Conservation (phyloP, 2,113 vertebrate genomes). For the Henicopernis longicauda region DNA sequence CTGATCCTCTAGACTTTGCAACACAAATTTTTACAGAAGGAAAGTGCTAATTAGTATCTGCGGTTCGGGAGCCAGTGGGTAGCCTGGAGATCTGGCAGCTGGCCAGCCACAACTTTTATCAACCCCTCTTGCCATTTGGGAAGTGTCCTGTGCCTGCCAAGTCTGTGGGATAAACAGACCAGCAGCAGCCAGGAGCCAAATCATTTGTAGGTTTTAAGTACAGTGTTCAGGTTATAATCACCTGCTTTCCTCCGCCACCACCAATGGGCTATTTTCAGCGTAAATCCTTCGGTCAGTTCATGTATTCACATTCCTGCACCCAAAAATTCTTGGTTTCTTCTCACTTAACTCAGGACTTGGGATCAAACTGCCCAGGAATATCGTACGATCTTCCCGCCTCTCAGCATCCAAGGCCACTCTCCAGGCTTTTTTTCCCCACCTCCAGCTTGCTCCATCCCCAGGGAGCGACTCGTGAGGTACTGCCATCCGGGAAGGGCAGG, state of each 20-base stretch:
- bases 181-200: not conserved
- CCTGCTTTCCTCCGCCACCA: not conserved
- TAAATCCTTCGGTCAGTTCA: accelerated
- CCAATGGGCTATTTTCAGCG: accelerated
- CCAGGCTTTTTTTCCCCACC: not conserved
- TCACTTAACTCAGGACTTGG: not conserved
- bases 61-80: not conserved
- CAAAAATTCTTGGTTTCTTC: not conserved
- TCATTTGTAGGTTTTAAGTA: not conserved
- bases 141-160: not conserved
- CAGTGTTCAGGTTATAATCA: not conserved
- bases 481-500: not conserved
- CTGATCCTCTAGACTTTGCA: not conserved
- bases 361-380: not conserved
- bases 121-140: not conserved
- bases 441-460: not conserved
- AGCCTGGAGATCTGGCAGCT: not conserved
- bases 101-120: slow-evolving; percentile 4
- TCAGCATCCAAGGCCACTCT: not conserved
- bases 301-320: not conserved
- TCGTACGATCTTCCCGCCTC: not conserved
- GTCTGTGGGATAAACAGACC: slow-evolving; percentile 12
- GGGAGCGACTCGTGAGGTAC: accelerated
- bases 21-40: not conserved
- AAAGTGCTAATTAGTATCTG: not conserved